These are phyloP conservation scores for Pollenia griseotomentosa DNA, from an alignment of 2,888 invertebrate species.

Conservation along the genomic window DNA sequence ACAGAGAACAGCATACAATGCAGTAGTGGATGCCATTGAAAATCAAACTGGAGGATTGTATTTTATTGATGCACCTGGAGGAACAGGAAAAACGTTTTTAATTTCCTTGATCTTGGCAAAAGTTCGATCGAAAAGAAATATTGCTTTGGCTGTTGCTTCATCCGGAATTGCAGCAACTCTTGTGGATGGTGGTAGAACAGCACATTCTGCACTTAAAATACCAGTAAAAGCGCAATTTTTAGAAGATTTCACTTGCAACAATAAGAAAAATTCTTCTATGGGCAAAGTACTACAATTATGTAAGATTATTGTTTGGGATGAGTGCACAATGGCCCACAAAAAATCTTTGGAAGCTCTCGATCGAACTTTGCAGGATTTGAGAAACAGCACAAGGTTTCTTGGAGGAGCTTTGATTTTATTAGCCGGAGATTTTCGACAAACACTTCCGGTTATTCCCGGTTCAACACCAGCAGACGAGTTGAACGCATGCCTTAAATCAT, in stretches of 20 bases:
- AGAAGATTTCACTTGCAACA: background rate
- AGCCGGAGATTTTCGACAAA: conserved; percentile 64
- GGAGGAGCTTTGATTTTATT: conserved; percentile 14
- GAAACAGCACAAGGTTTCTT: conserved; percentile 8
- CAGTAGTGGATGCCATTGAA: too few relatives aligned
- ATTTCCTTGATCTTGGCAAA: too few relatives aligned
- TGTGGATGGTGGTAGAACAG: too few relatives aligned
- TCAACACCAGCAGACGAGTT: conserved; percentile 55
- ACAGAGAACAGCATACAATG: too few relatives aligned
- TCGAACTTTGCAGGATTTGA: background rate
- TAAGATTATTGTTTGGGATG: background rate
- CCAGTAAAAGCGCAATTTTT: too few relatives aligned
- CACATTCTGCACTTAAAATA: too few relatives aligned
- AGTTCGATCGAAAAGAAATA: too few relatives aligned
- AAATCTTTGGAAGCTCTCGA: background rate
- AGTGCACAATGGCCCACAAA: background rate
- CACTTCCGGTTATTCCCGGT: conserved; percentile 43
- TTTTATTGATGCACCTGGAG: too few relatives aligned
- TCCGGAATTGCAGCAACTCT: too few relatives aligned
- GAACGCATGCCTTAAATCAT: conserved; percentile 53
- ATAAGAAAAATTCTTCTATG: background rate
- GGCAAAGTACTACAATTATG: background rate
- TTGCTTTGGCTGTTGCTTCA: too few relatives aligned
- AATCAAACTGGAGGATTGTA: too few relatives aligned
- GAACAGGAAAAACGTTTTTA: too few relatives aligned